A percentile compares a stretch with the other conserved stretches of the same genome.
Evolutionary conservation across 2,113 vertebrate genomes (phyloP).

Genomic region (Monarcha castaneiventris): DNA sequence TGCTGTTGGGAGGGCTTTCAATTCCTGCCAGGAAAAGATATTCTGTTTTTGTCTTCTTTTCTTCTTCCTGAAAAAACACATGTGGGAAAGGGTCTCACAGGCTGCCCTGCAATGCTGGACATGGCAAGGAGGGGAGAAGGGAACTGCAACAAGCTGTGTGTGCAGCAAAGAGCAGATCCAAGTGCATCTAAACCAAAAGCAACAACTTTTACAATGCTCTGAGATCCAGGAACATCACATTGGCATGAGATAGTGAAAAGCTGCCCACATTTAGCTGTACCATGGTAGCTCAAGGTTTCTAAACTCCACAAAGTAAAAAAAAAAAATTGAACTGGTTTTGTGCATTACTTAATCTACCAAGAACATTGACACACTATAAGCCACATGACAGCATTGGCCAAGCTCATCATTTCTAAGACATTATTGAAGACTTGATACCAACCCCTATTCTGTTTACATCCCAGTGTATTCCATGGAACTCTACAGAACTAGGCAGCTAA

Average conservation of each 20-base stretch:
- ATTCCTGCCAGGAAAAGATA: not conserved
- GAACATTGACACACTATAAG: not conserved
- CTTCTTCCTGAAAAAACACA: not conserved
- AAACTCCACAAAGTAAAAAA: not conserved
- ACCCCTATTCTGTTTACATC: not conserved
- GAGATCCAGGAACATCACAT: not conserved
- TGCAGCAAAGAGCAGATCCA: not conserved
- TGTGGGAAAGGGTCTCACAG: not conserved
- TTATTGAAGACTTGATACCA: not conserved
- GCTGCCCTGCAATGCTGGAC: accelerated
- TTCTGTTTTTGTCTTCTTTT: not conserved
- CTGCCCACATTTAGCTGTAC: not conserved
- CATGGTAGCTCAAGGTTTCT: not conserved
- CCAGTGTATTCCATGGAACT: not conserved
- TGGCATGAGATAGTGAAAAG: accelerated
- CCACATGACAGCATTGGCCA: not conserved
- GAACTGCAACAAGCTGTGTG: accelerated
- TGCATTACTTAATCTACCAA: not conserved
- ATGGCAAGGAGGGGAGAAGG: not conserved
- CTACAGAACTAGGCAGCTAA: not conserved
- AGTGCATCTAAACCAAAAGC: not conserved
- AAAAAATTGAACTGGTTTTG: not conserved
- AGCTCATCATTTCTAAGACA: not conserved
- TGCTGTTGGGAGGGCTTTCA: not conserved
- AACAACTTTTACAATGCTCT: not conserved